Conservation (phyloP, 2,113 vertebrate species). For the Macquaria ambigua region DNA sequence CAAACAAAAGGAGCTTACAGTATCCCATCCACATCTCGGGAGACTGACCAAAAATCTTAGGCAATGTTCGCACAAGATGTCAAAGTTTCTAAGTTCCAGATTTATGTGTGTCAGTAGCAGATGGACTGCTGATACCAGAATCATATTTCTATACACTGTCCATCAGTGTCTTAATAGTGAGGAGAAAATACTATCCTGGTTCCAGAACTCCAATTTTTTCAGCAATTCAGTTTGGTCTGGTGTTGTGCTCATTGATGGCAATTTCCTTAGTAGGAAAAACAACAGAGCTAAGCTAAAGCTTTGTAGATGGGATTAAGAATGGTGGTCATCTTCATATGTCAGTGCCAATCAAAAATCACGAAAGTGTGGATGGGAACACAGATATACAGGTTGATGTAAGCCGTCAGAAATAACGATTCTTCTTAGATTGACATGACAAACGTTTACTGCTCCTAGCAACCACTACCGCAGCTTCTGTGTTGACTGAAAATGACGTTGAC, state of each 20-base stretch:
- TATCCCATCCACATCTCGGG: background rate
- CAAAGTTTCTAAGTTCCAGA: background rate
- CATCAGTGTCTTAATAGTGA: background rate
- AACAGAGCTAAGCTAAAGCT: background rate
- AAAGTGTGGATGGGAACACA: background rate
- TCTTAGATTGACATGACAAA: background rate
- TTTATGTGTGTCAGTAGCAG: background rate
- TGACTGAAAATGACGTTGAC: background rate
- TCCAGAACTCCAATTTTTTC: background rate
- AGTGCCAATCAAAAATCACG: background rate
- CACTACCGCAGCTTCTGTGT: background rate
- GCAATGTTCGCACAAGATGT: background rate
- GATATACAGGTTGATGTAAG: background rate
- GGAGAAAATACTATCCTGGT: no score
- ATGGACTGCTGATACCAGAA: background rate
- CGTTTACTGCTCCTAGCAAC: background rate
- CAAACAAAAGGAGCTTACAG: background rate
- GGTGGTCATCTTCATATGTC: background rate
- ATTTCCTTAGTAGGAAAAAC: background rate
- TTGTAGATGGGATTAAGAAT: background rate
- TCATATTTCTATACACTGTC: background rate
- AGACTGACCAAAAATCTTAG: constrained; percentile 5
- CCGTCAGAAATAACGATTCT: background rate
- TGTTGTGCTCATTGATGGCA: background rate
- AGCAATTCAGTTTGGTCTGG: background rate